phyloP scores from a whole-genome alignment of 2,797 vertebrate genomes.

The Melanotaenia maccullochi region DNA sequence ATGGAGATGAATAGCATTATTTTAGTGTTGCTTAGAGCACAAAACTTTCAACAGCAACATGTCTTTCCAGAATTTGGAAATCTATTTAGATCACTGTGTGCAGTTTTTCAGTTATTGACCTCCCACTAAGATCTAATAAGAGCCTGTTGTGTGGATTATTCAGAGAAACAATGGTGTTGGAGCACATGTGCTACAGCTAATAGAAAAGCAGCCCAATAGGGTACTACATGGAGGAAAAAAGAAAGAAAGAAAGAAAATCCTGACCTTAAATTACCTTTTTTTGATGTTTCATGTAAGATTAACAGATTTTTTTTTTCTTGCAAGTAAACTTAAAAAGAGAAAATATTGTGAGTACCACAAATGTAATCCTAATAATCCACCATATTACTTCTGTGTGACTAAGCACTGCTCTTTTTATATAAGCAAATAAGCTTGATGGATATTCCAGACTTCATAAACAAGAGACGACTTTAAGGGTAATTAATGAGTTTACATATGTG shows the following conservation, averaged over 20 bases:
- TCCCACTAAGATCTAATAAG: conserved; percentile 19
- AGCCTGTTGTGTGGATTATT: conserved; percentile 3
- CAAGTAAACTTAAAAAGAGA: too few species aligned
- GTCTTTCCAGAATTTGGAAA: conserved; percentile 13
- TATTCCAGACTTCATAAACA: not conserved
- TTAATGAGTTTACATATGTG: conserved; percentile 2
- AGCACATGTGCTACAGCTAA: conserved; percentile 17
- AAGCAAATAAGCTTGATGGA: not conserved
- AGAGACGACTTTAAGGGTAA: not conserved
- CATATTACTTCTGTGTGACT: too few species aligned
- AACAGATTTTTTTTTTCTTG: too few species aligned
- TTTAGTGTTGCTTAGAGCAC: not conserved
- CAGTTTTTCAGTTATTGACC: conserved; percentile 21
- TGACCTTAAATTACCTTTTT: not conserved
- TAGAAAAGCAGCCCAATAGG: not conserved
- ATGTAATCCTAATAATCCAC: not conserved
- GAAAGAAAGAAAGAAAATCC: not conserved
- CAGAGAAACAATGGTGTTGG: conserved; percentile 7
- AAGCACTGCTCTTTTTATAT: too few species aligned
- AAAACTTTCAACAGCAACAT: not conserved
- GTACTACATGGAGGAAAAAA: not conserved
- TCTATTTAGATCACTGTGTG: conserved; percentile 11
- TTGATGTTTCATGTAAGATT: not conserved
- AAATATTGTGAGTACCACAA: not conserved
- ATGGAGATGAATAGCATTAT: not conserved